phyloP scores from a whole-genome alignment of 1,140 invertebrate species.

The Acromyrmex echinatior region DNA sequence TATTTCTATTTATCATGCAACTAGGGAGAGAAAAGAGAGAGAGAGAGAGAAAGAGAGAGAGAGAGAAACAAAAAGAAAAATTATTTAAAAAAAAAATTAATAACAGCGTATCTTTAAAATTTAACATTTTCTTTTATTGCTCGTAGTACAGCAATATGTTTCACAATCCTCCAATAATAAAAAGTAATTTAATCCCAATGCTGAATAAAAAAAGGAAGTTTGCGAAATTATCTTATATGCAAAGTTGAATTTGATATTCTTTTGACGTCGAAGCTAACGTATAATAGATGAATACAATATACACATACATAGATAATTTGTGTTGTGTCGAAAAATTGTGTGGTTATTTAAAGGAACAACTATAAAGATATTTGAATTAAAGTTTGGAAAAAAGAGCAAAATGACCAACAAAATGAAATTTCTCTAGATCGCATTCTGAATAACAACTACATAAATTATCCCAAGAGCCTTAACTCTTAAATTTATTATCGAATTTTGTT shows the following conservation, averaged over 20 bases:
- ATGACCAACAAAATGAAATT: slow-evolving; percentile 22
- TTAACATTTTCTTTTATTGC: slow-evolving; percentile 7
- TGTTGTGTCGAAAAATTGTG: not conserved
- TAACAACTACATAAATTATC: not conserved
- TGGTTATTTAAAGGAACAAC: not conserved
- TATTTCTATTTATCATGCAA: not conserved
- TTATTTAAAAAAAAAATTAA: slow-evolving; percentile 5
- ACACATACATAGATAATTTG: slow-evolving; percentile 3
- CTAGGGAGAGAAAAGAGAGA: not conserved
- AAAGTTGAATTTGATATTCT: slow-evolving; percentile 15
- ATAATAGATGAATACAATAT: not conserved
- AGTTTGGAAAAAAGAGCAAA: not conserved
- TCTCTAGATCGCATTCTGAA: not conserved
- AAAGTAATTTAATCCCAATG: not conserved
- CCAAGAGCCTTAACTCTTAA: not conserved
- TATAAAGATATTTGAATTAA: slow-evolving; percentile 7
- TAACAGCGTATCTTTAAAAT: not conserved
- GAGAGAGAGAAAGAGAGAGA: no score
- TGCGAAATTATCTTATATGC: slow-evolving; percentile 1
- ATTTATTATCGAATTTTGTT: slow-evolving; percentile 4
- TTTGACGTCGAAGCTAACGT: slow-evolving; percentile 20
- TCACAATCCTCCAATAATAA: not conserved
- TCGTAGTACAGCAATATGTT: not conserved
- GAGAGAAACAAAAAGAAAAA: not conserved
- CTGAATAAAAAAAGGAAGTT: not conserved